Evolutionary conservation across 1,140 invertebrate genomes (phyloP).

Genomic region (Tetragnatha versicolor): DNA sequence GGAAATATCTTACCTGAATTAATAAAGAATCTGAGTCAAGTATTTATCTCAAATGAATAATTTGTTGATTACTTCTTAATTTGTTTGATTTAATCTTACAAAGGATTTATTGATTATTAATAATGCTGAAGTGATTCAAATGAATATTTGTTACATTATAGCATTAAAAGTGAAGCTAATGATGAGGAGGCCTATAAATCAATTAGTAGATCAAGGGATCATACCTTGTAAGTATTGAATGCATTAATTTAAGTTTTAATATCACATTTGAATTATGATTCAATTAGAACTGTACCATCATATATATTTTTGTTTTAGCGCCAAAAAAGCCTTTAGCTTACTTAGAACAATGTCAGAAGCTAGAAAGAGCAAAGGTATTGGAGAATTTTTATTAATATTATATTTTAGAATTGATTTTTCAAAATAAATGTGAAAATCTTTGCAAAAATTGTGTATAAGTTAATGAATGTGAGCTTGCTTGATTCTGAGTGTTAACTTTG

Average conservation of each 20-base stretch:
- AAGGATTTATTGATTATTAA: no score
- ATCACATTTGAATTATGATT: no score
- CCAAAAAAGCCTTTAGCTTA: constrained; percentile 91
- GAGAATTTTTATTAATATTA: not conserved
- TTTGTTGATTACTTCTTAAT: no score
- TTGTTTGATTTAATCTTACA: no score
- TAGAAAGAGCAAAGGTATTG: constrained; percentile 78
- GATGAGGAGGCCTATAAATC: constrained; percentile 90
- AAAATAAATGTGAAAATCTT: not conserved
- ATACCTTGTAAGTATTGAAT: constrained; percentile 93
- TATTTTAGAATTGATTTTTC: not conserved
- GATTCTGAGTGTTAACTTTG: not conserved
- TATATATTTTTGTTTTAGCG: constrained; percentile 76
- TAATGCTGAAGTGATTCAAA: no score
- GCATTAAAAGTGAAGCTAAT: constrained; percentile 92
- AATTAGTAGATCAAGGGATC: constrained; percentile 95
- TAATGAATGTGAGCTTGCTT: not conserved
- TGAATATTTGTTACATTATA: no score
- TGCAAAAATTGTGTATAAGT: not conserved
- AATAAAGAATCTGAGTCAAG: not conserved
- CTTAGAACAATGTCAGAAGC: constrained; percentile 90
- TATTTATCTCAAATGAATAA: no score
- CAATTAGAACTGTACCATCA: no score
- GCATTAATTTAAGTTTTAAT: not conserved
- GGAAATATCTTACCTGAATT: not conserved